Base-by-base conservation (phyloP, 2,888 invertebrate genomes). In the Anthrax anthrax region DNA sequence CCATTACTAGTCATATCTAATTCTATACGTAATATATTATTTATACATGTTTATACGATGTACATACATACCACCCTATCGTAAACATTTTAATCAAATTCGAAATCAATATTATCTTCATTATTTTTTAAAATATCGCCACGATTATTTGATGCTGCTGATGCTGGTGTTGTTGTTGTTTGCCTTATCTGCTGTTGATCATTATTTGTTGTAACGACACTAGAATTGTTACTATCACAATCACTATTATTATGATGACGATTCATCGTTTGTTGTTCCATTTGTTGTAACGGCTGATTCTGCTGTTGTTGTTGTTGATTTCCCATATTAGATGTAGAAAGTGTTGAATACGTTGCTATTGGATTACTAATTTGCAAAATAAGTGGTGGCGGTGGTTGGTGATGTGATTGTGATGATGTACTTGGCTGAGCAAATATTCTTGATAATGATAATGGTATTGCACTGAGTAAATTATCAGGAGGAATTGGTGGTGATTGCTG, bases 71-170 rank as follows among this genome's bases (percentile, higher is more conserved):
- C 23, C 4, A 23, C 4, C n/a, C n/a, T n/a, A n/a, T n/a, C n/a
- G n/a, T 6, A 6, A 23, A 23, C 23, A 23, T 29, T 36, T 52
- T 54, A 56, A 51, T 56, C 57, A 50, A 55, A 55, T 45, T 56
- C 52, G 52, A 56, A 61, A 53, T 63, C 64, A 53, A 65, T 61
- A 56, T 64, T 63, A 51, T 63, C 64, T 50, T 67, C 66, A 42
- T 67, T 68, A 52, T 61, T 65, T 48, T 61, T 61, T 53, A 54
- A 50, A 51, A 54, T 41, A 48, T 44, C 46, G 13, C 47, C 23
- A 37, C 12, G 29, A 12, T 2, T 32, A 32, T 12, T 27, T 12
- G 29, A 12, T 32, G 3, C 12, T 32, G 29, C 12, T 32, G 13
- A 3, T 32, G 13, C 9, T 32, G 13, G 8, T 32, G 13, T 12